Conservation (phyloP, 2,113 vertebrate species). For the Phylloscopus trochilus region DNA sequence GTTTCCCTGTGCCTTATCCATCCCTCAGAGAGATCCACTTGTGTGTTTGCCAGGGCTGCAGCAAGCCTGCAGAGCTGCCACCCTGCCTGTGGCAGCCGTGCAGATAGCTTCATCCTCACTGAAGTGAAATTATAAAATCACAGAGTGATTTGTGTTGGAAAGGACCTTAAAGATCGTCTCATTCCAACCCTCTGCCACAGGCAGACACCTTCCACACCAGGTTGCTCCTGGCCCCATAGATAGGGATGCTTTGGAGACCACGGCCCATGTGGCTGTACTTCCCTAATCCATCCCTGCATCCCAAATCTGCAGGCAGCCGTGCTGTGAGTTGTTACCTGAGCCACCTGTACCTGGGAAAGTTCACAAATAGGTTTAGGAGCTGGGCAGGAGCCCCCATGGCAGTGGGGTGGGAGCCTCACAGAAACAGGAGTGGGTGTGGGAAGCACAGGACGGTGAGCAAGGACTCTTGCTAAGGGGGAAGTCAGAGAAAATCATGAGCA, state of each 20-base stretch:
- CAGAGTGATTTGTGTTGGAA: not conserved
- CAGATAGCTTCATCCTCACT: not conserved
- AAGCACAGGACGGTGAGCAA: fast-evolving
- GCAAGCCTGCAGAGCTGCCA: not conserved
- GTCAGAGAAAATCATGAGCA: not conserved
- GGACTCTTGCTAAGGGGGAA: not conserved
- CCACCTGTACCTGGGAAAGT: fast-evolving
- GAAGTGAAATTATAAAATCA: not conserved
- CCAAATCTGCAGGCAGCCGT: not conserved
- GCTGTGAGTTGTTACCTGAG: not conserved
- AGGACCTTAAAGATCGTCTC: not conserved
- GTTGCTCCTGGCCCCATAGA: not conserved
- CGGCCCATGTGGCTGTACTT: fast-evolving
- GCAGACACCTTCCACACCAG: not conserved
- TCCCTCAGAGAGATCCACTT: not conserved
- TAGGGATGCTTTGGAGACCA: fast-evolving
- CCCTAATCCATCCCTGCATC: not conserved
- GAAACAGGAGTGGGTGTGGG: not conserved
- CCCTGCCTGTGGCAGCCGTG: not conserved
- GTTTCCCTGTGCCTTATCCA: not conserved
- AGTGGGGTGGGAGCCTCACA: not conserved
- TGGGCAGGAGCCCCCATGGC: not conserved
- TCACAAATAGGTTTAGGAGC: not conserved
- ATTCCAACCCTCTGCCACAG: not conserved
- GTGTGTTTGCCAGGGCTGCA: not conserved